Evolutionary conservation across 2,797 vertebrate species (phyloP).

Genomic region (Neosalanx taihuensis): DNA sequence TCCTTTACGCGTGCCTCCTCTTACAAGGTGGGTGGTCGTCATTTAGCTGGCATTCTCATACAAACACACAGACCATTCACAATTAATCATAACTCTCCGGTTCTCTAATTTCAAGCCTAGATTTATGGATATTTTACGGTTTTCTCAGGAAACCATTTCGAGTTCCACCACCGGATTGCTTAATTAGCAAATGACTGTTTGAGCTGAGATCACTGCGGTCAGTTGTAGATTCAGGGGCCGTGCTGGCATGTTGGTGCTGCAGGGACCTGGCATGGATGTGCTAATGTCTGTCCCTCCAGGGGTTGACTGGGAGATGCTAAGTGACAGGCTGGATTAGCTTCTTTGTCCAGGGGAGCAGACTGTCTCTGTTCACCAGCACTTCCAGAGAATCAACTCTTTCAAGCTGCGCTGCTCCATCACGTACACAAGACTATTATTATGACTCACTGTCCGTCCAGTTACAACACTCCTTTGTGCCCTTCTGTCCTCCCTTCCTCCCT

Average conservation of each 20-base stretch:
- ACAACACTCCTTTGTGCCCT: constrained; percentile 18
- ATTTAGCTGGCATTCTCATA: not conserved
- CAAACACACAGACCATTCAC: not conserved
- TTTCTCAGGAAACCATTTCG: too few species aligned
- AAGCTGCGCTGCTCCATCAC: constrained; percentile 40
- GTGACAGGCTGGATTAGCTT: constrained; percentile 52
- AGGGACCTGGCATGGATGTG: constrained; percentile 41
- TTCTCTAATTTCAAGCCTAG: too few species aligned
- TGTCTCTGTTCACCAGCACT: constrained; percentile 53
- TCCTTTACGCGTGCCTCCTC: constrained; percentile 45
- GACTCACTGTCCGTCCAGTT: constrained; percentile 54
- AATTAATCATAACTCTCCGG: not conserved
- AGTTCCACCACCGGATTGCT: not conserved
- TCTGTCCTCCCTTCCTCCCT: not conserved
- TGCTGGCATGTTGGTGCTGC: constrained; percentile 21
- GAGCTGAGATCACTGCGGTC: not conserved
- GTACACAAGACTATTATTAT: constrained; percentile 60
- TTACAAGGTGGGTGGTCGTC: constrained; percentile 58
- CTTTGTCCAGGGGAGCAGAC: constrained; percentile 50
- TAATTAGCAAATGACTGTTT: not conserved
- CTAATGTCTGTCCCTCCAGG: constrained; percentile 18
- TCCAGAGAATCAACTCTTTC: constrained; percentile 53
- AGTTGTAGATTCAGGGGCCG: constrained; percentile 35
- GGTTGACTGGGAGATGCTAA: constrained; percentile 57
- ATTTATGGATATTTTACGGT: too few species aligned